Base-by-base conservation (phyloP, 2,888 invertebrate species). In the Plutella xylostella region DNA sequence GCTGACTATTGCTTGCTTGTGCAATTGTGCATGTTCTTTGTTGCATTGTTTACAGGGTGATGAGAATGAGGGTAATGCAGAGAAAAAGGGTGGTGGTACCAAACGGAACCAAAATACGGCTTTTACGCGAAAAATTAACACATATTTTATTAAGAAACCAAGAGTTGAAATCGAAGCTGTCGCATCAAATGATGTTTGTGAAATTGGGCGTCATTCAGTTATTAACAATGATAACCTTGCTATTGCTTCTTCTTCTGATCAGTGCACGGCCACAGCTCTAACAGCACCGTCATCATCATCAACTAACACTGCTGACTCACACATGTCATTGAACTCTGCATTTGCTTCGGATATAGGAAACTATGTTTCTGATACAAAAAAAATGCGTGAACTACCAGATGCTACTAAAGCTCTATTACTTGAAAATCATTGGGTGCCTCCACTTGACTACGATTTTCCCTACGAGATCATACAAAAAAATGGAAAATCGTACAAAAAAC, bases 401-500 rank as follows among this genome's bases (percentile, higher is more conserved):
- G 28, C 42, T 44, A 47, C 46, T 38, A 46, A 43, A 46, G 46
- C 46, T 42, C 14, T 30, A 33, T 33, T 48, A 21, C 42, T 48
- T 21, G 42, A 48, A 48, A 48, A 42, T 14, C 47, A 45, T 48
- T 48, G 47, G 47, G n/a, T n/a, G n/a, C 45, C 45, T 45, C 25
- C 40, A 12, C 15, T 41, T 25, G 6, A 25, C 25, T 25, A 25
- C 9, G 25, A 7, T 25, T 25, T 25, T 9, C 25, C 25, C 6
- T 9, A 5, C 25, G 6, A 25, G 9, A 9, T 25, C 5, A 25
- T 25, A 9, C 25, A 25, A 25, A 25, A 25, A 25, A 7, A 25
- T 9, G 25, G 25, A 25, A 25, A 25, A 25, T 7, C 25, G 25
- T 25, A 25, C 25, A 25, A 25, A 25, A 25, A 25, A 25, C 9